Conservation (phyloP, 1,140 invertebrate species). For the Hycleus cichorii region DNA sequence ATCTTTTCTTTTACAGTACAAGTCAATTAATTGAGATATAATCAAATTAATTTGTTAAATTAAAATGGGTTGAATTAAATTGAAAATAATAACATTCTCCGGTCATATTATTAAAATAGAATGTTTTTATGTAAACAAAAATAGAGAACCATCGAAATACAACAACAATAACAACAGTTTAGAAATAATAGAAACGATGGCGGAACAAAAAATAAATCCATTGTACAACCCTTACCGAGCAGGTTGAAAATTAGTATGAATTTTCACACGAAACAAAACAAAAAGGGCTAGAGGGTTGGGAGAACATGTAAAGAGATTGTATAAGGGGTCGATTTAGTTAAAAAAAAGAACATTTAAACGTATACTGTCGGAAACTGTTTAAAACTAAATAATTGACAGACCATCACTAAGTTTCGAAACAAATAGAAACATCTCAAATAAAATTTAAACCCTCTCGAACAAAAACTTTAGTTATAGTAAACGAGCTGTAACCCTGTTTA, state of each 20-base stretch:
- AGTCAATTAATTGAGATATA: too few species aligned
- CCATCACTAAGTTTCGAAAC: slow-evolving; percentile 7
- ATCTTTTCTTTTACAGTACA: too few species aligned
- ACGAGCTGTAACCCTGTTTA: slow-evolving; percentile 14
- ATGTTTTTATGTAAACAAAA: too few species aligned
- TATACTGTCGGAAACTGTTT: slow-evolving; percentile 6
- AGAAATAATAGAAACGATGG: too few species aligned
- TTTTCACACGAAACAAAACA: not conserved
- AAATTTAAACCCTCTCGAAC: slow-evolving; percentile 1
- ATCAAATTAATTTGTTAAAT: too few species aligned
- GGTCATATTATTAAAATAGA: too few species aligned
- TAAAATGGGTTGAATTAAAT: too few species aligned
- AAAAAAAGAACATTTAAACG: slow-evolving; percentile 4
- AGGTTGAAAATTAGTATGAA: not conserved
- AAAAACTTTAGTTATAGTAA: slow-evolving; percentile 14
- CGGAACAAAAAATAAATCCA: too few species aligned
- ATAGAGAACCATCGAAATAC: too few species aligned
- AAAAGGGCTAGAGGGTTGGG: not conserved
- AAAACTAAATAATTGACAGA: slow-evolving; percentile 18
- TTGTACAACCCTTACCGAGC: not conserved
- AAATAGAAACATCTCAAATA: slow-evolving; percentile 13
- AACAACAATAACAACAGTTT: too few species aligned
- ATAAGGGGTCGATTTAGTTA: not conserved
- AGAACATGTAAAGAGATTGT: too few species aligned
- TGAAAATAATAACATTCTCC: too few species aligned